phyloP scores from a whole-genome alignment of 2,797 vertebrate species.

The Dromococcyx pavoninus region DNA sequence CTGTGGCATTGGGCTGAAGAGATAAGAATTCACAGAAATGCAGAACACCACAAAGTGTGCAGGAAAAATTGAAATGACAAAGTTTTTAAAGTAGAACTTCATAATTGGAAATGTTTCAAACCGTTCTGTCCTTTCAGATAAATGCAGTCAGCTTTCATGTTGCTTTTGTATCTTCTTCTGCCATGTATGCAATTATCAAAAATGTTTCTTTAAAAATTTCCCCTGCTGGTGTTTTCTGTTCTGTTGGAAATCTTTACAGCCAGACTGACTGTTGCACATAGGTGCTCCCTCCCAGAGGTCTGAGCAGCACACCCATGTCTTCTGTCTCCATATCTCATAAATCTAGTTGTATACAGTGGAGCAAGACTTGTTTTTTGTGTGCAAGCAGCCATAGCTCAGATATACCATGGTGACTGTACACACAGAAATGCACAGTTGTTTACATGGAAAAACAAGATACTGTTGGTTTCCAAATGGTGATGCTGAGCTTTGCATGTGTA shows the following conservation, averaged over 20 bases:
- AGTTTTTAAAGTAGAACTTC: slow-evolving; percentile 59
- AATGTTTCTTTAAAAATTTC: slow-evolving; percentile 42
- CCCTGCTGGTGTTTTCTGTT: neutral
- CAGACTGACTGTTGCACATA: neutral
- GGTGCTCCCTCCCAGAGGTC: neutral
- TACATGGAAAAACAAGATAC: neutral
- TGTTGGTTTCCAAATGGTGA: neutral
- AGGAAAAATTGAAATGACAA: slow-evolving; percentile 54
- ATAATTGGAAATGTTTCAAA: slow-evolving; percentile 41
- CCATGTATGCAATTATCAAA: slow-evolving; percentile 15
- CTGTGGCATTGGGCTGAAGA: slow-evolving; percentile 52
- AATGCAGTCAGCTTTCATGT: slow-evolving; percentile 22
- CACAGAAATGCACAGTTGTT: neutral
- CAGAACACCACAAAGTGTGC: neutral
- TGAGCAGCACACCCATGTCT: neutral
- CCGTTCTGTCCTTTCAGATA: slow-evolving; percentile 39
- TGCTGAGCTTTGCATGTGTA: neutral
- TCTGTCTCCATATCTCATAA: neutral
- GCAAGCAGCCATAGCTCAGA: neutral
- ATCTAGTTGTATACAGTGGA: neutral
- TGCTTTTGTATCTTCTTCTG: slow-evolving; percentile 39
- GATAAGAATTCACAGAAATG: slow-evolving; percentile 62
- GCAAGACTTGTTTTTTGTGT: neutral
- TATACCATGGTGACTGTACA: neutral
- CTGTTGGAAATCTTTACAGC: neutral